These are phyloP conservation scores for Xylocopa sonorina DNA, from an alignment of 1,140 invertebrate genomes.

Conservation along the genomic window DNA sequence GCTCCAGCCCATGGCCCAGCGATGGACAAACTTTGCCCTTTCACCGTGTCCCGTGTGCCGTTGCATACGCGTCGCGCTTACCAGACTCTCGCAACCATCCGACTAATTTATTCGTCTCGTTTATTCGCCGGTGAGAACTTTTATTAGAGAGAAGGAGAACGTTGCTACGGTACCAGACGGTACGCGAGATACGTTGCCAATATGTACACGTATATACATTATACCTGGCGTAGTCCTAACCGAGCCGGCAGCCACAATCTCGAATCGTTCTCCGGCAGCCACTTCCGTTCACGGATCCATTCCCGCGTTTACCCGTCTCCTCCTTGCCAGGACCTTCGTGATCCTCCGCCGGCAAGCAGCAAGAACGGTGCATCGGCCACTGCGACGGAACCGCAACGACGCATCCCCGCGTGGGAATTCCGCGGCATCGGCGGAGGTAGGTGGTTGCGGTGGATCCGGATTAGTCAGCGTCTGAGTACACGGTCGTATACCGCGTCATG, in stretches of 20 bases:
- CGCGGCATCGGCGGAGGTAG: conserved; percentile 7
- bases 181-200: too few species aligned
- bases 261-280: background rate
- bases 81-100: too few species aligned
- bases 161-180: too few species aligned
- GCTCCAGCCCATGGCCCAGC: background rate
- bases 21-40: too few species aligned
- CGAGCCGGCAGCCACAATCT: background rate
- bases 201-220: too few species aligned
- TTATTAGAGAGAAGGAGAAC: too few species aligned
- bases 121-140: too few species aligned
- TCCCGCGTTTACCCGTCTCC: background rate
- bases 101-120: too few species aligned
- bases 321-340: background rate
- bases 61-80: too few species aligned
- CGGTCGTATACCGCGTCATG: conserved; percentile 22
- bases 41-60: too few species aligned
- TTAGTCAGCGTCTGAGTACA: conserved; percentile 18
- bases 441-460: conserved; percentile 27
- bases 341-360: background rate
- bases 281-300: background rate
- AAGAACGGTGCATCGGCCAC: too few species aligned
- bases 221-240: background rate
- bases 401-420: conserved; percentile 30
- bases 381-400: conserved; percentile 35